Evolutionary conservation across 2,113 vertebrate species (phyloP).

Genomic region (Dascyllus trimaculatus): DNA sequence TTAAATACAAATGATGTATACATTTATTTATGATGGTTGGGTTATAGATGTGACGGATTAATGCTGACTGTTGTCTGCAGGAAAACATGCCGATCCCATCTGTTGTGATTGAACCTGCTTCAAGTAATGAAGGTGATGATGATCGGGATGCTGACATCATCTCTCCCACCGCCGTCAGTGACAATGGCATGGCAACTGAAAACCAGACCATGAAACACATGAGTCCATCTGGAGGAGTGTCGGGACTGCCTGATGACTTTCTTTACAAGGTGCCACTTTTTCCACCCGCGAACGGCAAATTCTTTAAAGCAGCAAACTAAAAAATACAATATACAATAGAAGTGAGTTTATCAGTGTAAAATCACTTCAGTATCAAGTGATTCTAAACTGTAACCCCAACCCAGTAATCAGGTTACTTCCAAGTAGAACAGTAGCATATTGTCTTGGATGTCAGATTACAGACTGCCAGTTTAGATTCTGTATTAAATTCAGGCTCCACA

Average conservation of each 20-base stretch:
- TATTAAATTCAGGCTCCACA: too few relatives aligned
- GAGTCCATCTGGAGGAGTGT: slow-evolving; percentile 59
- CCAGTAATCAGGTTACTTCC: too few relatives aligned
- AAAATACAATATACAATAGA: background rate
- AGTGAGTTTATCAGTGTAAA: background rate
- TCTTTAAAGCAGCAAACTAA: background rate
- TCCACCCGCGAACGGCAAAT: background rate
- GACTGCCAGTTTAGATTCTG: too few relatives aligned
- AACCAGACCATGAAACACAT: slow-evolving; percentile 65
- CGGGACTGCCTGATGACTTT: slow-evolving; percentile 86
- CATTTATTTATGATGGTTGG: background rate
- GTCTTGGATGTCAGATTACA: too few relatives aligned
- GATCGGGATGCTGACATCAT: slow-evolving; percentile 85
- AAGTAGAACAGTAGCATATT: too few relatives aligned
- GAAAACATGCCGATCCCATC: slow-evolving; percentile 93
- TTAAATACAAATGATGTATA: too few relatives aligned
- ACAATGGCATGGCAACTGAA: slow-evolving; percentile 67
- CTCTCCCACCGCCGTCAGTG: slow-evolving; percentile 73
- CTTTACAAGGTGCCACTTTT: slow-evolving; percentile 89
- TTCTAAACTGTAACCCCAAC: too few relatives aligned
- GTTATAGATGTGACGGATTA: background rate
- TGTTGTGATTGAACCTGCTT: slow-evolving; percentile 95
- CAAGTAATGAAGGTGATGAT: slow-evolving; percentile 94
- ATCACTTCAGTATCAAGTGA: too few relatives aligned
- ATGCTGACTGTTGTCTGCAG: slow-evolving; percentile 63